Evolutionary conservation across 2,888 invertebrate genomes (phyloP).

Genomic region (Timema podura): DNA sequence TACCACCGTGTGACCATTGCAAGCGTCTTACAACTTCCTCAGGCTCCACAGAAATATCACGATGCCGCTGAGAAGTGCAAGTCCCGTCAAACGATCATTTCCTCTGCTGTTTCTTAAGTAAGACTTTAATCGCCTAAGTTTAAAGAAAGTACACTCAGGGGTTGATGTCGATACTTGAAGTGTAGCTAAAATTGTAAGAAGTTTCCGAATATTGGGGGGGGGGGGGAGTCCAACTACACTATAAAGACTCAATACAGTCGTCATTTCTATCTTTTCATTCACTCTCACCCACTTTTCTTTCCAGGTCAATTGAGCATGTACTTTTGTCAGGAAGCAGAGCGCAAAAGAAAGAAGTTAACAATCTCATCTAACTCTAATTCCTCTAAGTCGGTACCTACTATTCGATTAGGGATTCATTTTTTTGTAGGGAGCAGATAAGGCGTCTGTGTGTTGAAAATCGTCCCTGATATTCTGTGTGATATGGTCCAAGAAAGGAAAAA

Average conservation of each 20-base stretch:
- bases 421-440: not conserved
- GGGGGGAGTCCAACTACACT: not conserved
- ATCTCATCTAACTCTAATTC: not conserved
- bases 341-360: not conserved
- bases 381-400: not conserved
- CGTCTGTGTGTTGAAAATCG: not conserved
- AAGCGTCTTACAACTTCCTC: not conserved
- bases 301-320: not conserved
- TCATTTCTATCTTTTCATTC: not conserved
- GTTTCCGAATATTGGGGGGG: not conserved
- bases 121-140: not conserved
- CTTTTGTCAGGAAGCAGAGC: not conserved
- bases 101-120: not conserved
- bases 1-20: no score
- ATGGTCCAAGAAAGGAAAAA: not conserved
- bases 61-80: not conserved
- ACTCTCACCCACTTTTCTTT: not conserved
- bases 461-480: not conserved
- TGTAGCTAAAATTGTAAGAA: not conserved
- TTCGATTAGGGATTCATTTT: not conserved
- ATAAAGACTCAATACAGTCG: not conserved
- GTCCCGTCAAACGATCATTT: not conserved
- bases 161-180: not conserved
- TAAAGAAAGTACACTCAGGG: not conserved
- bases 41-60: not conserved